Evolutionary conservation across 2,797 vertebrate genomes (phyloP).

Genomic region (Ispidina lecontei): DNA sequence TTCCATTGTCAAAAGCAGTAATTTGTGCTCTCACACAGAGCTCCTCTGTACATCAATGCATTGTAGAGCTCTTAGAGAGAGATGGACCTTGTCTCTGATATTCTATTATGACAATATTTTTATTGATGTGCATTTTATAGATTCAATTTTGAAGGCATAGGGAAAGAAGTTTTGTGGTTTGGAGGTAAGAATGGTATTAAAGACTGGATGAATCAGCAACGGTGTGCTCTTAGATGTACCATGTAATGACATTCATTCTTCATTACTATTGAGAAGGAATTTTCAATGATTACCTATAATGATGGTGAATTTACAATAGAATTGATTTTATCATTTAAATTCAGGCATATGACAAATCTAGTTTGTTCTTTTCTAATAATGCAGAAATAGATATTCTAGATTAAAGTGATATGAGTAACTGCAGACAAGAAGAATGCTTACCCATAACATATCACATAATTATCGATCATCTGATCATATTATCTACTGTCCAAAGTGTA

Average conservation of each 20-base stretch:
- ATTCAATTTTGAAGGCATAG: not conserved
- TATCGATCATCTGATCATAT: not conserved
- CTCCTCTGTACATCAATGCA: not conserved
- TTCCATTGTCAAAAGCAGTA: not conserved
- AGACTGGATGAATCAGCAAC: constrained; percentile 37
- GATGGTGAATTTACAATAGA: constrained; percentile 24
- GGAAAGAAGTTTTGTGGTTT: constrained; percentile 25
- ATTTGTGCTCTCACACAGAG: not conserved
- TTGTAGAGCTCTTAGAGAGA: not conserved
- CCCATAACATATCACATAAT: not conserved
- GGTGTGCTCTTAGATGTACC: not conserved
- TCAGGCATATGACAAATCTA: not conserved
- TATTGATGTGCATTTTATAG: not conserved
- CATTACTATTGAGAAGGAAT: constrained; percentile 41
- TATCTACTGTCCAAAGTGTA: not conserved
- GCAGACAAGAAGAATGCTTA: not conserved
- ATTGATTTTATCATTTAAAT: not conserved
- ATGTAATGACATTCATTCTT: not conserved
- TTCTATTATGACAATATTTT: not conserved
- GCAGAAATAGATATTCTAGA: not conserved
- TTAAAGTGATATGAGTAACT: not conserved
- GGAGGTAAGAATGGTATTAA: constrained; percentile 34
- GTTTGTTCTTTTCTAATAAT: not conserved
- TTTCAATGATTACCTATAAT: not conserved
- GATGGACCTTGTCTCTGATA: not conserved